phyloP scores from a whole-genome alignment of 2,888 invertebrate genomes.

The Drosophila algonquin region DNA sequence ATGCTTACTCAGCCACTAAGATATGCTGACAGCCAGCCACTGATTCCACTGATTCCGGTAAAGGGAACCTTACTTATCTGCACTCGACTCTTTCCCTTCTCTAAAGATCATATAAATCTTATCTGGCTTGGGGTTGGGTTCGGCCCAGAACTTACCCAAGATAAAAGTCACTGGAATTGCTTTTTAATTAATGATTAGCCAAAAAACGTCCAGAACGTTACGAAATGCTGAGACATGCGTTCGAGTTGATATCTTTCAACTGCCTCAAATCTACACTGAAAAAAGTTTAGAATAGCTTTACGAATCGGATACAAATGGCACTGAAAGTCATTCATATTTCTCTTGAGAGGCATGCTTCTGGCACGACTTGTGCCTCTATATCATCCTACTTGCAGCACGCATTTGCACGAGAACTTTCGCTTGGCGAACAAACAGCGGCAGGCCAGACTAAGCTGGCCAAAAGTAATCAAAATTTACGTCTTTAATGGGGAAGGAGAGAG shows the following conservation, averaged over 20 bases:
- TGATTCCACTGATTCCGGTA: too few relatives aligned
- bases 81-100: too few relatives aligned
- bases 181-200: not conserved
- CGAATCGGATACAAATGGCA: not conserved
- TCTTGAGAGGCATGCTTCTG: not conserved
- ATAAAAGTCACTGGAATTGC: slow-evolving; percentile 11
- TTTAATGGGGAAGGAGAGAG: not conserved
- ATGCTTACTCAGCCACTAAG: slow-evolving; percentile 21
- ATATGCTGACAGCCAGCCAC: too few relatives aligned
- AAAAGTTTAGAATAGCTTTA: not conserved
- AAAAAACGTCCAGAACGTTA: slow-evolving; percentile 11
- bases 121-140: not conserved
- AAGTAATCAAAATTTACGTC: slow-evolving; percentile 31
- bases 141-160: not conserved
- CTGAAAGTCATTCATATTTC: not conserved
- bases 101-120: not conserved
- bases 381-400: slow-evolving; percentile 1
- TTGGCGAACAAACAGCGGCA: slow-evolving; percentile 4
- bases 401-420: slow-evolving; percentile 15
- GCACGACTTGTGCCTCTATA: not conserved
- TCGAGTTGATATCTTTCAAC: not conserved
- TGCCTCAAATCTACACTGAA: not conserved
- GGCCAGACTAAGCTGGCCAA: slow-evolving; percentile 1
- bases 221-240: slow-evolving; percentile 12
- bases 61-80: too few relatives aligned